phyloP scores from a whole-genome alignment of 2,113 vertebrate genomes.

The human region GRCh38 chr3:15022001-15022500 shows the following conservation, averaged over 20 bases:
- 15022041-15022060: not conserved
- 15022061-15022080: not conserved
- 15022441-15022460: too few relatives aligned
- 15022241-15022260: not conserved
- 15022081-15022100: not conserved
- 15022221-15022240: not conserved
- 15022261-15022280: not conserved
- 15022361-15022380: not conserved
- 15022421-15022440: too few relatives aligned
- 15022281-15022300: not conserved
- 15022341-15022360: not conserved
- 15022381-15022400: not conserved
- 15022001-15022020: not conserved
- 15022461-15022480: too few relatives aligned
- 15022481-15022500: too few relatives aligned
- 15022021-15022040: not conserved
- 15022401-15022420: too few relatives aligned
- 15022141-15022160: not conserved
- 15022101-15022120: not conserved
- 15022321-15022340: not conserved
- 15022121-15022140: not conserved
- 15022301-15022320: not conserved
- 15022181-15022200: not conserved
- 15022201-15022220: not conserved
- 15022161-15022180: not conserved